Conservation (phyloP, 2,797 vertebrate species). For the Cyclopterus lumpus region DNA sequence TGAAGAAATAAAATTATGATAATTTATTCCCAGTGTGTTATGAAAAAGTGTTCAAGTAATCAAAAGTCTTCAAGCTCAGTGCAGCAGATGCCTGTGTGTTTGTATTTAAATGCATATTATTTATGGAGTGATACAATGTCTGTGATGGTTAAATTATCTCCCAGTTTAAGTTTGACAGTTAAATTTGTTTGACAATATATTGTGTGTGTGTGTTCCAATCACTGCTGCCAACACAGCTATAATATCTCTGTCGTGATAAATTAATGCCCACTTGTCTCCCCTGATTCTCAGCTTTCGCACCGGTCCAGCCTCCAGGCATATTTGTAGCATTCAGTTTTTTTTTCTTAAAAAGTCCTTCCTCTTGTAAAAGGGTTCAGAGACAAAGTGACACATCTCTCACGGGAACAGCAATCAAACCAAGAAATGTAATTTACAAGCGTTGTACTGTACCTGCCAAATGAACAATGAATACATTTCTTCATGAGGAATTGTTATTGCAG, state of each 20-base stretch:
- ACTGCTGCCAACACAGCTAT: conserved; percentile 41
- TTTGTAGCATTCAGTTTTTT: conserved; percentile 10
- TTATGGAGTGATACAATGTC: conserved; percentile 13
- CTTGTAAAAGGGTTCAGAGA: conserved; percentile 33
- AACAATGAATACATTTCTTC: conserved; percentile 42
- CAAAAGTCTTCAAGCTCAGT: conserved; percentile 15
- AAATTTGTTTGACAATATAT: conserved; percentile 35
- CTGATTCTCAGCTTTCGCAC: conserved; percentile 27
- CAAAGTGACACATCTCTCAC: conserved; percentile 17
- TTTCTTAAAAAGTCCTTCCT: neutral
- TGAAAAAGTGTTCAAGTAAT: conserved; percentile 50
- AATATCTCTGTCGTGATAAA: conserved; percentile 52
- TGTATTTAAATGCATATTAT: conserved; percentile 15
- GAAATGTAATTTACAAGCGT: conserved; percentile 29
- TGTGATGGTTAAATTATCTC: conserved; percentile 31
- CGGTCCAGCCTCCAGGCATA: conserved; percentile 4
- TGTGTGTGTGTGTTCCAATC: conserved; percentile 26
- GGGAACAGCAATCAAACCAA: conserved; percentile 29
- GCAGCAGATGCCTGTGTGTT: conserved; percentile 1
- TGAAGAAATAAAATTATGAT: conserved; percentile 41
- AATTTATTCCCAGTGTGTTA: conserved; percentile 55
- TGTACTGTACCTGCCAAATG: conserved; percentile 38
- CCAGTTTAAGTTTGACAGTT: conserved; percentile 37
- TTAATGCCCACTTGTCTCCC: conserved; percentile 12
- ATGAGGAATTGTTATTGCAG: conserved; percentile 9